Evolutionary conservation across 2,797 vertebrate genomes (phyloP).

Genomic region (Neomorphus geoffroyi): DNA sequence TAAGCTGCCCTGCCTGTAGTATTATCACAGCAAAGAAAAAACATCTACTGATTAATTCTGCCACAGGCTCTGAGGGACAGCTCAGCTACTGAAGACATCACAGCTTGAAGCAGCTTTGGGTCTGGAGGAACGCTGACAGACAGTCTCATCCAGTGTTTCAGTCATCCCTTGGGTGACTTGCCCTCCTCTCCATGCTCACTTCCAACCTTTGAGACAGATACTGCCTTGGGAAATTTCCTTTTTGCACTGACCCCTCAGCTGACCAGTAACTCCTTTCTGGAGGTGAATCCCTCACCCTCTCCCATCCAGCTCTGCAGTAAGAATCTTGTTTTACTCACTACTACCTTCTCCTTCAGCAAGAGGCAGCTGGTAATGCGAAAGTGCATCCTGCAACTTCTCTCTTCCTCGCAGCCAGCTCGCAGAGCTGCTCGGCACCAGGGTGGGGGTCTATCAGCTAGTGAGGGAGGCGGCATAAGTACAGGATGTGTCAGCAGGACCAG

Average conservation of each 20-base stretch:
- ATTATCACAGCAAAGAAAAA: background rate
- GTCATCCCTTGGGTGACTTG: background rate
- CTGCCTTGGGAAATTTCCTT: background rate
- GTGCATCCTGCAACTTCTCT: background rate
- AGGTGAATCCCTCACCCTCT: fast-evolving
- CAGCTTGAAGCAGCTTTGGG: background rate
- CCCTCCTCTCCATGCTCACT: background rate
- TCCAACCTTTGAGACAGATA: background rate
- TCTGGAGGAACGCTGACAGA: background rate
- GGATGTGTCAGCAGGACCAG: background rate
- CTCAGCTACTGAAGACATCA: background rate
- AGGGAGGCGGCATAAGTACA: background rate
- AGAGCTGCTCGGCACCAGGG: fast-evolving
- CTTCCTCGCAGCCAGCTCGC: background rate
- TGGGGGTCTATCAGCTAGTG: fast-evolving
- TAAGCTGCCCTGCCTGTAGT: background rate
- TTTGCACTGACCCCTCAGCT: background rate
- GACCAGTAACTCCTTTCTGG: background rate
- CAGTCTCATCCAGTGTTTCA: background rate
- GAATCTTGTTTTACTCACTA: background rate
- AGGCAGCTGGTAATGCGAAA: background rate
- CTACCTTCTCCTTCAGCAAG: background rate
- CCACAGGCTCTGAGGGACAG: background rate
- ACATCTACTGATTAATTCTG: background rate
- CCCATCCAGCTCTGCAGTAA: background rate